A percentile compares a stretch with the other conserved stretches of the same genome.
Evolutionary conservation across 2,113 vertebrate genomes (phyloP).

Genomic region (Willisornis vidua): DNA sequence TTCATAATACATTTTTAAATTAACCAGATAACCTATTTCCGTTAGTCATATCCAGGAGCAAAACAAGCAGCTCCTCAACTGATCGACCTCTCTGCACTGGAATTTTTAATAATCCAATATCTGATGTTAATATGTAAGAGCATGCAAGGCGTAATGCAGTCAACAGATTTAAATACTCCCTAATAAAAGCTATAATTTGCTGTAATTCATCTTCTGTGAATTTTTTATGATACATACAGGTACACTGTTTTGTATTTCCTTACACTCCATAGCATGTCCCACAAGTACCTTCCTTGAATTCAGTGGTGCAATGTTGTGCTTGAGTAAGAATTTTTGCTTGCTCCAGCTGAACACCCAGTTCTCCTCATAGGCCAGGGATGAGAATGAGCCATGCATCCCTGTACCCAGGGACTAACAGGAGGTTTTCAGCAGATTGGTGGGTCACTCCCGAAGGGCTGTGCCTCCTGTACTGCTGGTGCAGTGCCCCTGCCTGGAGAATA

Average conservation of each 20-base stretch:
- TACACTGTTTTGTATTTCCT: neutral
- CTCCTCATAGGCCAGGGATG: neutral
- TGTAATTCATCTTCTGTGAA: neutral
- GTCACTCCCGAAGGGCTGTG: rapidly evolving
- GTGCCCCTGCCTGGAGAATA: neutral
- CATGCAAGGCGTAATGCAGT: neutral
- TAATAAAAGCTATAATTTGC: neutral
- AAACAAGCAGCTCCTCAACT: neutral
- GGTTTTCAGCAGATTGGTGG: neutral
- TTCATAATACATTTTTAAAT: neutral
- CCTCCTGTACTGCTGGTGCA: neutral
- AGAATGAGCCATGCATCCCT: neutral
- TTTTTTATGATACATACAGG: neutral
- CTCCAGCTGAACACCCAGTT: neutral
- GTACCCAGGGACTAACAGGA: neutral
- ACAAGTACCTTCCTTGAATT: neutral
- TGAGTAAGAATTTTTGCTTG: neutral
- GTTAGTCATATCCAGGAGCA: neutral
- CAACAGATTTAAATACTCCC: neutral
- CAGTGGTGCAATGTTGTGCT: neutral
- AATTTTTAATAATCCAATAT: neutral
- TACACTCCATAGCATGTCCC: neutral
- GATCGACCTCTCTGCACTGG: neutral
- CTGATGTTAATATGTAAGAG: neutral
- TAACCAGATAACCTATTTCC: neutral